Evolutionary conservation across 1,140 invertebrate genomes (phyloP), one percentile per base, ranked within the genome.

Genomic region (Drosophila nebulosa): DNA sequence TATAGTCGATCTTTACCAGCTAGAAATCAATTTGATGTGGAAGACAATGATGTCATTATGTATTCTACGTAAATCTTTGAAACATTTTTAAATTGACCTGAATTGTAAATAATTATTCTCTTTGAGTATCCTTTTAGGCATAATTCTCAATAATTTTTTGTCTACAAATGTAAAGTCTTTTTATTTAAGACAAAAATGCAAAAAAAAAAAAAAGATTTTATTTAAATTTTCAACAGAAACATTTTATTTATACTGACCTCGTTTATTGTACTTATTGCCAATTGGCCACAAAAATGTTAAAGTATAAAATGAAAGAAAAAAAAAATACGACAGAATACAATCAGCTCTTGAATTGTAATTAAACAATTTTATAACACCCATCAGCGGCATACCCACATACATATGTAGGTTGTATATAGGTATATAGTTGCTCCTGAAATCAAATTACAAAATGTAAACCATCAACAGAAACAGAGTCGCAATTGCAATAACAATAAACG

Each of bases 361-460:
- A 75, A 75, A 75, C 72, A 73, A 60, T 75, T 69, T 75, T 46
- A 75, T 75, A 46, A 21, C 39, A 35, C 35, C 59, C 59, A 69
- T 68, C 18, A 7, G n/a, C n/a, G n/a, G n/a, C n/a, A 42, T 42
- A 9, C 6, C 5, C 14, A 14, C 16, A 4, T 16, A 21, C 21
- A 21, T 46, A 18, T 46, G 39, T 6, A 46, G 14, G 9, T 21
- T 21, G 10, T 9, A 46, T 46, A 46, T 10, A 21, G 9, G 14
- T 46, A 46, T 18, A 18, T 18, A 46, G 5, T 53, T 21, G 39
- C 6, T 51, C 72, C 53, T 75, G 72, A 69, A 75, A 75, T 75
- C 52, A 75, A 75, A 75, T 75, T 75, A 75, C 72, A 63, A 75
- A 75, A 61, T 75, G 72, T 69, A 75, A 75, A 72, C 26, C 58